Conservation (phyloP, 2,797 vertebrate genomes). For the Yasuhikotakia modesta region DNA sequence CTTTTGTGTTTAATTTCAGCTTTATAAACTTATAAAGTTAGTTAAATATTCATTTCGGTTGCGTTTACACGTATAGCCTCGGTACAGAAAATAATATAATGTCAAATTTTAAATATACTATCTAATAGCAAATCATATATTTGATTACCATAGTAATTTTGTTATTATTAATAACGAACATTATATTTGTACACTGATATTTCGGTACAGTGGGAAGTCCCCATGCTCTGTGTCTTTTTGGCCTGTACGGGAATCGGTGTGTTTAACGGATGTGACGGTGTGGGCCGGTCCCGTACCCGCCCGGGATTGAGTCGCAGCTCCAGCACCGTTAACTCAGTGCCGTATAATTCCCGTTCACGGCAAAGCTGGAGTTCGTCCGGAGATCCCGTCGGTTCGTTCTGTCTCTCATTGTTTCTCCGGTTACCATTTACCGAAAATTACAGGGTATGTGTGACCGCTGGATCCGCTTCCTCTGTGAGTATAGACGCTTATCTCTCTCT, state of each 20-base stretch:
- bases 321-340: background rate
- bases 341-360: constrained; percentile 4
- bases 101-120: too few species aligned
- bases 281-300: constrained; percentile 40
- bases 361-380: constrained; percentile 25
- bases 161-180: too few species aligned
- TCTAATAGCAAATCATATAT: too few species aligned
- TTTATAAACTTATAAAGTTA: too few species aligned
- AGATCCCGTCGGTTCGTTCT: constrained; percentile 29
- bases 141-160: too few species aligned
- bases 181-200: too few species aligned
- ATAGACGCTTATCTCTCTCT: too few species aligned
- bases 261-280: constrained; percentile 47
- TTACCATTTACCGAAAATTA: constrained; percentile 32
- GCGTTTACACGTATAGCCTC: too few species aligned
- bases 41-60: too few species aligned
- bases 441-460: constrained; percentile 47
- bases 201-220: constrained; percentile 6
- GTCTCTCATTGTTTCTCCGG: constrained; percentile 8
- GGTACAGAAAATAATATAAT: too few species aligned
- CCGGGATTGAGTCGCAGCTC: constrained; percentile 13
- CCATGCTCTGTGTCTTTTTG: constrained; percentile 4
- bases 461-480: constrained; percentile 52
- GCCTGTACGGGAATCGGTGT: constrained; percentile 31
- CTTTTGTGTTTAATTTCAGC: too few species aligned